These are phyloP conservation scores for Cephus spinipes DNA, from an alignment of 2,888 invertebrate genomes.

Conservation along the genomic window DNA sequence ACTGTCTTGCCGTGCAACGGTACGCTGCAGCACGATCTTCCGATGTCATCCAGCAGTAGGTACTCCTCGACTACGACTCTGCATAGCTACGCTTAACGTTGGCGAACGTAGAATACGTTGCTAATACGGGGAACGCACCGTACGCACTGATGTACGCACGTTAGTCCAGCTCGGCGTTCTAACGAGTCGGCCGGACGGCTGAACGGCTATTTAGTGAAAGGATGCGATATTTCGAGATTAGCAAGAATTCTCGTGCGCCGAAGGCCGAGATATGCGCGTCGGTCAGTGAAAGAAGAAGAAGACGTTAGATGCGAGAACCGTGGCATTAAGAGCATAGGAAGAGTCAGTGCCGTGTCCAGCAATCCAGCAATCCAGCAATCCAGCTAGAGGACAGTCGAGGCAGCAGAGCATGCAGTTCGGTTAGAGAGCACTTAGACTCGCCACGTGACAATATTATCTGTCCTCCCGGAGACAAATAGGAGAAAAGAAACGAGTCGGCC, in stretches of 20 bases:
- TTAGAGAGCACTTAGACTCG: slow-evolving; percentile 47
- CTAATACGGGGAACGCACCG: neutral
- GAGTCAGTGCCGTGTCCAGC: neutral
- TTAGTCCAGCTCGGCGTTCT: slow-evolving; percentile 5
- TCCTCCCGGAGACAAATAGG: slow-evolving; percentile 5
- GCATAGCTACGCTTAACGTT: neutral
- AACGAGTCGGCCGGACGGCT: slow-evolving; percentile 8
- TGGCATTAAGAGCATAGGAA: neutral
- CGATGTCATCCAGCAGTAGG: neutral
- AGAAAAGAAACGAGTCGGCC: slow-evolving; percentile 15
- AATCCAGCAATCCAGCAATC: neutral
- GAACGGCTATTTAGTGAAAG: slow-evolving; percentile 13
- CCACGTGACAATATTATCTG: slow-evolving; percentile 36
- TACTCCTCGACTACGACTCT: neutral
- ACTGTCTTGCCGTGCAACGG: neutral
- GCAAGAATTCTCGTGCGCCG: neutral
- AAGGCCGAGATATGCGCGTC: neutral
- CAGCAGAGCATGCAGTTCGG: slow-evolving; percentile 41
- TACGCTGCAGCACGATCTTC: neutral
- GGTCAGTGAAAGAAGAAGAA: neutral
- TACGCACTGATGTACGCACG: neutral
- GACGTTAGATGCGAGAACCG: neutral
- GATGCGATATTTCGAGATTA: slow-evolving; percentile 20
- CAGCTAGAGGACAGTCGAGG: slow-evolving; percentile 31
- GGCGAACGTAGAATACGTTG: neutral